These are phyloP conservation scores for Cyanocitta stelleri DNA, from an alignment of 2,113 vertebrate genomes.

Conservation along the genomic window DNA sequence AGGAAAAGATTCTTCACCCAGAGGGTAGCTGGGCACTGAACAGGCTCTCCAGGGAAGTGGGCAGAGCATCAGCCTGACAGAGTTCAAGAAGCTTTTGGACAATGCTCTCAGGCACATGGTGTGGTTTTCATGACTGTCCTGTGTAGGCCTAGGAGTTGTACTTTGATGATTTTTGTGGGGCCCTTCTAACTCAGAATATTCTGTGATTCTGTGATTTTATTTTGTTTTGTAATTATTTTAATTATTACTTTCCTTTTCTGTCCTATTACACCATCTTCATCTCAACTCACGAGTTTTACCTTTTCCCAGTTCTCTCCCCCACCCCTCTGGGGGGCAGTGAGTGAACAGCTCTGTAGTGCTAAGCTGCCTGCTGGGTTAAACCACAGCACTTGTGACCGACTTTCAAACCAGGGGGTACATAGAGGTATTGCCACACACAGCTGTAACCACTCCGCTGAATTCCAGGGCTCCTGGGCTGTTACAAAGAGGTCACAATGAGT, in stretches of 20 bases:
- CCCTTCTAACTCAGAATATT: background rate
- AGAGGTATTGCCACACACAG: background rate
- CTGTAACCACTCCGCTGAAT: background rate
- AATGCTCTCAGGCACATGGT: background rate
- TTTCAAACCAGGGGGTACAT: background rate
- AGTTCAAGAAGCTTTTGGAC: background rate
- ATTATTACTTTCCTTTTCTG: background rate
- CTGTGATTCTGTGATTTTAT: background rate
- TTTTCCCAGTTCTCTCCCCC: background rate
- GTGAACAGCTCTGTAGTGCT: background rate
- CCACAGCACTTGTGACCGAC: background rate
- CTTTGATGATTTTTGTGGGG: background rate
- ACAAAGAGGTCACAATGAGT: background rate
- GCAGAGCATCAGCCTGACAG: background rate
- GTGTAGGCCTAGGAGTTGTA: background rate
- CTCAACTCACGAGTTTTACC: background rate
- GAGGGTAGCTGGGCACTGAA: accelerated
- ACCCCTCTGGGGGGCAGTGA: background rate
- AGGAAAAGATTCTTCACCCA: background rate
- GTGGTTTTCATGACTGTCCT: background rate
- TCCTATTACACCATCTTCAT: background rate
- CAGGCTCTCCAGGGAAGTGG: background rate
- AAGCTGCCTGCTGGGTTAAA: background rate
- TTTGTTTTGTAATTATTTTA: background rate
- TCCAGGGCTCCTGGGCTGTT: background rate